Base-by-base conservation (phyloP, 92 coral and sea anemone species). In the Virgularia gustaviana region DNA sequence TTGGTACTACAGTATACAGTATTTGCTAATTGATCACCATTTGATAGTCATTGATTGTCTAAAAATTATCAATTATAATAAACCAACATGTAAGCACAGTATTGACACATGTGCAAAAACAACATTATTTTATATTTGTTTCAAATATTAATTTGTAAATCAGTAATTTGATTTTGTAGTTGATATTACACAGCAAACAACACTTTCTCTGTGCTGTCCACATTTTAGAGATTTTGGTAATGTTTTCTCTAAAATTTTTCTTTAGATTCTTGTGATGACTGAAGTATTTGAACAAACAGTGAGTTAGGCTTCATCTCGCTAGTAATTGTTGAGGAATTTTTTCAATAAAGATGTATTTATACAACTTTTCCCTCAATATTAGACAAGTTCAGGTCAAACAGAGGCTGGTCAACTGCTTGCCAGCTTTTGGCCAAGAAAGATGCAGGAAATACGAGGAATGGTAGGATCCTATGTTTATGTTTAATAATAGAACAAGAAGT, bases 401-500 rank as follows among this genome's bases (percentile, higher is more conserved):
- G 99, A 94, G 66, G 99, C 99, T 4, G 94, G 88, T 60, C 96
- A 89, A 75, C 77, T 89, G 23, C 83, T 94, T 7, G 94, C 99
- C 43, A 94, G 90, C 16, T 94, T 94, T 73, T 94, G 99, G 99
- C 90, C 90, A 62, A 90, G 94, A 23, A 89, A 89, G 51, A 85
- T 87, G 81, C 95, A 94, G 66, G 99, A 94, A 24, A 94, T 94
- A 75, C 80, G 99, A 55, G 80, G 47, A n/a, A 89, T 94, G 99
- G 78, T 68, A 49, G 19, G 75, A 11, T 11, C 32, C 44, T 60
- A 30, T 29, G n/a, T n/a, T n/a, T n/a, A n/a, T n/a, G n/a, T n/a
- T n/a, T n/a, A n/a, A n/a, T n/a, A n/a, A n/a, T n/a, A n/a, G n/a
- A n/a, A n/a, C n/a, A n/a, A n/a, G n/a, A n/a, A n/a, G n/a, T n/a